A percentile compares a stretch with the other conserved stretches of the same genome.
Conservation (phyloP, 2,888 invertebrate genomes). For the Malachius bipustulatus region DNA sequence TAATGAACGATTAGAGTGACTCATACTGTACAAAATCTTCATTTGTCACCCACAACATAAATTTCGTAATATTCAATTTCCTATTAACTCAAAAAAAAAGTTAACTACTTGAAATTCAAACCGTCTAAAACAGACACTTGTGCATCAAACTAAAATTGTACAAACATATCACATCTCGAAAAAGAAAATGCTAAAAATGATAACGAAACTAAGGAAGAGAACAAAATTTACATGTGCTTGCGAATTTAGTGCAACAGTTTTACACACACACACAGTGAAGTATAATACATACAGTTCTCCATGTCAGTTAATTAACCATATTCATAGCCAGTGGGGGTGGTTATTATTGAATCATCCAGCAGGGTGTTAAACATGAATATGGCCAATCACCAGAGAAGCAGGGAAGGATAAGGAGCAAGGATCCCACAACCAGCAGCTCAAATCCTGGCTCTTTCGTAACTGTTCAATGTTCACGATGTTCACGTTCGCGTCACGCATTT, state of each 20-base stretch:
- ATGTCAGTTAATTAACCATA: slow-evolving; percentile 26
- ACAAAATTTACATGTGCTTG: too few relatives aligned
- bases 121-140: too few relatives aligned
- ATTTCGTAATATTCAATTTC: too few relatives aligned
- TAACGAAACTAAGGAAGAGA: too few relatives aligned
- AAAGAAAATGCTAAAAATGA: too few relatives aligned
- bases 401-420: slow-evolving; percentile 16
- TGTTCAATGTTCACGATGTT: slow-evolving; percentile 5
- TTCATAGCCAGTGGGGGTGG: slow-evolving; percentile 25
- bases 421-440: slow-evolving; percentile 29
- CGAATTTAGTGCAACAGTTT: neutral
- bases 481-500: neutral
- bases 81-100: too few relatives aligned
- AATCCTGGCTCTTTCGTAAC: slow-evolving; percentile 17
- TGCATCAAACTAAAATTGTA: too few relatives aligned
- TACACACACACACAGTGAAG: slow-evolving; percentile 1
- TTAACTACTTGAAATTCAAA: too few relatives aligned
- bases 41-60: too few relatives aligned
- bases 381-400: slow-evolving; percentile 31
- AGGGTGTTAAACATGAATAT: slow-evolving; percentile 28
- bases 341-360: slow-evolving; percentile 27
- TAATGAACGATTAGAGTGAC: too few relatives aligned
- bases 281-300: slow-evolving; percentile 15
- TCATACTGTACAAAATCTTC: too few relatives aligned
- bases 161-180: too few relatives aligned